Evolutionary conservation across 2,797 vertebrate genomes (phyloP).

Genomic region (Molossus alvarezi): DNA sequence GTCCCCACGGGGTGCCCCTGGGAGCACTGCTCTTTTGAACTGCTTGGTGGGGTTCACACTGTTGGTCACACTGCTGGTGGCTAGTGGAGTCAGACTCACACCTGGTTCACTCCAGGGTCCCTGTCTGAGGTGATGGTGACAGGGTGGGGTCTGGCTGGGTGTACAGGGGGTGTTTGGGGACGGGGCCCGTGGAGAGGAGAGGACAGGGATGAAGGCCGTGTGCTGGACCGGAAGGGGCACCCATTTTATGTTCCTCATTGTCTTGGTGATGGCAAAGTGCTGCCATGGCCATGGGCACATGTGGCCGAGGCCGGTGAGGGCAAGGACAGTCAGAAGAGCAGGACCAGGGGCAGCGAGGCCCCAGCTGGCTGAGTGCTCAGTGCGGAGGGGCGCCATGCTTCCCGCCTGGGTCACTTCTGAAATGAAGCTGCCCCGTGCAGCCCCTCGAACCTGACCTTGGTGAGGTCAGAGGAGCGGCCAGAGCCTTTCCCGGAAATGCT

Average conservation of each 20-base stretch:
- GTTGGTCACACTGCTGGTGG: background rate
- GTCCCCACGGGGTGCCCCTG: background rate
- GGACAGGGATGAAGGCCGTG: accelerated
- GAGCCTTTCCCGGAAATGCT: background rate
- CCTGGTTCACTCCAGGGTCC: accelerated
- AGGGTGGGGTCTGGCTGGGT: accelerated
- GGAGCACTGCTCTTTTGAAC: background rate
- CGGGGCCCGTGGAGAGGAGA: too few relatives aligned
- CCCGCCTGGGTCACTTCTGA: background rate
- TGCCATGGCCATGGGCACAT: background rate
- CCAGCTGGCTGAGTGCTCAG: accelerated
- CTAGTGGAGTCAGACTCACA: accelerated
- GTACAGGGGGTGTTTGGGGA: accelerated
- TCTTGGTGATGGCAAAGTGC: background rate
- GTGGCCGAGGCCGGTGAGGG: background rate
- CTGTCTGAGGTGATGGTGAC: accelerated
- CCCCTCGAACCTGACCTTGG: background rate
- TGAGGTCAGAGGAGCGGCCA: background rate
- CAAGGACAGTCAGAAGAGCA: too few relatives aligned
- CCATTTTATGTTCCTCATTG: background rate
- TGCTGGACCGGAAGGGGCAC: too few relatives aligned
- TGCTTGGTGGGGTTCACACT: background rate
- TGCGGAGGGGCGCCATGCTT: accelerated
- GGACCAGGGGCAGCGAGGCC: background rate
- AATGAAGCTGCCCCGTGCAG: accelerated